Base-by-base conservation (phyloP, 2,888 invertebrate species). In the Ptychoptera albimana region DNA sequence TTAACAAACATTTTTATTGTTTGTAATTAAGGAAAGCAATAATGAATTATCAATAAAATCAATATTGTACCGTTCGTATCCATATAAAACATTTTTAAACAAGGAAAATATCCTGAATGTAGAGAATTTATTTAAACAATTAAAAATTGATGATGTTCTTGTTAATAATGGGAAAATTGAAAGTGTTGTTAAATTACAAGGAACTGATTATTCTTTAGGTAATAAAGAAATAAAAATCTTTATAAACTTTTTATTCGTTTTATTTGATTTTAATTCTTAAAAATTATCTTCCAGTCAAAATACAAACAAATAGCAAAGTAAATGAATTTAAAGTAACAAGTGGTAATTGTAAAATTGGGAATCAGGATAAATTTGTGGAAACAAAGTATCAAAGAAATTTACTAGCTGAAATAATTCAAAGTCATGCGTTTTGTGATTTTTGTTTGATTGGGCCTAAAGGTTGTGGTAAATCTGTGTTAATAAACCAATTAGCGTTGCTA, bases 361-460 rank as follows among this genome's bases (percentile, higher is more conserved):
- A 38, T 15, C 37, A 47, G 3, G 47, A 50, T 39, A 60, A 61
- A 5, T 67, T 64, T 50, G 70, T 93, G 3, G 74, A 79, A 54
- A 86, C 88, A 0, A 69, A 72, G 12, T 85, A 86, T 57, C 93
- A 93, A 60, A 82, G 83, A 50, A 70, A 73, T 45, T 62, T 92
- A 37, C 60, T 96, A 42, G 74, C 81, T 39, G 79, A 84, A 50
- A 70, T 94, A 67, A 58, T 88, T 34, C 72, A 86, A 59, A 83
- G 85, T 46, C 83, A 86, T 59, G 69, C 77, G 47, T 77, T 79
- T 2, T 76, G 79, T 2, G 94, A 96, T 66, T 79, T 92, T 54
- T 93, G 93, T 63, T 63, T 96, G 30, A 72, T 96, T 53, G 81
- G 94, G 40, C 80, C 86, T 47, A 80, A 82, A 66, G 96, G 96